Percentiles rank a stretch among this genome's conserved stretches.
Evolutionary conservation across 2,888 invertebrate species (phyloP).

Genomic region (Melanophora roralis): DNA sequence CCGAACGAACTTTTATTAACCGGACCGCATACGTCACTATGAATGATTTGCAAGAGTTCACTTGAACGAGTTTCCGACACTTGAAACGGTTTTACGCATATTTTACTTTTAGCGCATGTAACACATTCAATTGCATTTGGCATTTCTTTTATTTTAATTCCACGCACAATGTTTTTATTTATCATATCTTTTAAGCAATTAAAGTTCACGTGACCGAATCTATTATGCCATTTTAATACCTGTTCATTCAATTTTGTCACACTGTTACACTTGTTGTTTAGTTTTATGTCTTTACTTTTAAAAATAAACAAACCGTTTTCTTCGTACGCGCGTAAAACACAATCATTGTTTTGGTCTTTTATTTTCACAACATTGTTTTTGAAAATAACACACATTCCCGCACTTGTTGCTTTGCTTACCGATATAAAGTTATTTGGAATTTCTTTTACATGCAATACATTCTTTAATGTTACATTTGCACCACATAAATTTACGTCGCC

Average conservation of each 20-base stretch:
- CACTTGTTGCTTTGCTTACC: background rate
- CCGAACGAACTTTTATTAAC: conserved; percentile 25
- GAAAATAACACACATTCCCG: conserved; percentile 12
- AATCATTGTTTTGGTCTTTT: conserved; percentile 4
- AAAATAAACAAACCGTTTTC: conserved; percentile 16
- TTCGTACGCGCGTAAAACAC: conserved; percentile 9
- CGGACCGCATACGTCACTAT: conserved; percentile 49
- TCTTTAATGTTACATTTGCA: conserved; percentile 18
- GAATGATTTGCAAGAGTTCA: conserved; percentile 9
- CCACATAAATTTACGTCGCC: background rate
- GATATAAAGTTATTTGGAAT: conserved; percentile 30
- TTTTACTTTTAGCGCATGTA: conserved; percentile 51
- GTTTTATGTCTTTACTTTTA: background rate
- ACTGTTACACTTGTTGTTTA: conserved; percentile 17
- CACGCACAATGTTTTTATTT: conserved; percentile 25
- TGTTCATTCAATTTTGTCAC: background rate
- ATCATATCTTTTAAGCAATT: conserved; percentile 31
- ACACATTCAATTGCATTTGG: conserved; percentile 17
- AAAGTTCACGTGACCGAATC: conserved; percentile 35
- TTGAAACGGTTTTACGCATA: conserved; percentile 26
- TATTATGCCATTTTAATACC: conserved; percentile 36
- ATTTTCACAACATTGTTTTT: conserved; percentile 10
- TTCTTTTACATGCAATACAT: conserved; percentile 9
- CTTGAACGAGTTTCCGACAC: background rate
- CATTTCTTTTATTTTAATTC: conserved; percentile 18